A percentile compares a stretch with the other conserved stretches of the same genome.
Evolutionary conservation across 30 jellyfish, hydroid and myxozoan genomes (phyloP).

Genomic region (Aurelia aurita): DNA sequence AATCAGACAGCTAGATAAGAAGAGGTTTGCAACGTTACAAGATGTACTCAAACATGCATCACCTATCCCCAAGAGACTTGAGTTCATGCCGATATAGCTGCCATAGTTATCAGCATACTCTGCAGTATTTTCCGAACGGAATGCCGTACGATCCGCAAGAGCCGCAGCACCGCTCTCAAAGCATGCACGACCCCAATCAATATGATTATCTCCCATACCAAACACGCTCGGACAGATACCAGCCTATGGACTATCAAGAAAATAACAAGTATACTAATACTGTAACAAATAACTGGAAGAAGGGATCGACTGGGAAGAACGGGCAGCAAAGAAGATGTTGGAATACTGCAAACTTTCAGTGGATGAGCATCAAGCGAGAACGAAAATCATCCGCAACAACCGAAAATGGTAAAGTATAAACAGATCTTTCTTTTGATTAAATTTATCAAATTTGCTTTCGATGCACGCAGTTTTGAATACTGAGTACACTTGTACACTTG

Average conservation of each 20-base stretch:
- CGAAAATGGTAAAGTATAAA: slow-evolving; percentile 45
- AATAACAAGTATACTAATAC: slow-evolving; percentile 19
- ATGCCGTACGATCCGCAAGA: slow-evolving; percentile 48
- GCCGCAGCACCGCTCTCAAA: slow-evolving; percentile 38
- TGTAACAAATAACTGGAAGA: slow-evolving; percentile 62
- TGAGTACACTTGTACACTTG: no score
- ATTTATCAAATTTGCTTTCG: background rate
- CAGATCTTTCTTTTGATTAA: background rate
- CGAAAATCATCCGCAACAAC: slow-evolving; percentile 48
- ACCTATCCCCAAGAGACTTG: slow-evolving; percentile 65
- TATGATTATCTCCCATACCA: slow-evolving; percentile 21
- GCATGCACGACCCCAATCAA: slow-evolving; percentile 14
- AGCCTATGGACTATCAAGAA: slow-evolving; percentile 34
- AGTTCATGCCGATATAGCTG: slow-evolving; percentile 78
- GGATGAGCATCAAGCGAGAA: slow-evolving; percentile 91
- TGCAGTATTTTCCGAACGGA: slow-evolving; percentile 90
- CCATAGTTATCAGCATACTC: slow-evolving; percentile 88
- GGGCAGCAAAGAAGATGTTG: slow-evolving; percentile 88
- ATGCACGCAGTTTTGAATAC: background rate
- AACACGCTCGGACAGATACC: slow-evolving; percentile 35
- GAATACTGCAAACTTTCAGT: slow-evolving; percentile 92
- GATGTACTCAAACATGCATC: slow-evolving; percentile 46
- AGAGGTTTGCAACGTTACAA: no score
- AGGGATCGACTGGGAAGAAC: slow-evolving; percentile 56
- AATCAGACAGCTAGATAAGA: no score